Percentiles rank a stretch among this genome's conserved stretches.
These are phyloP conservation scores for Phaedon cochleariae DNA, from an alignment of 2,888 invertebrate species.

Conservation along the genomic window DNA sequence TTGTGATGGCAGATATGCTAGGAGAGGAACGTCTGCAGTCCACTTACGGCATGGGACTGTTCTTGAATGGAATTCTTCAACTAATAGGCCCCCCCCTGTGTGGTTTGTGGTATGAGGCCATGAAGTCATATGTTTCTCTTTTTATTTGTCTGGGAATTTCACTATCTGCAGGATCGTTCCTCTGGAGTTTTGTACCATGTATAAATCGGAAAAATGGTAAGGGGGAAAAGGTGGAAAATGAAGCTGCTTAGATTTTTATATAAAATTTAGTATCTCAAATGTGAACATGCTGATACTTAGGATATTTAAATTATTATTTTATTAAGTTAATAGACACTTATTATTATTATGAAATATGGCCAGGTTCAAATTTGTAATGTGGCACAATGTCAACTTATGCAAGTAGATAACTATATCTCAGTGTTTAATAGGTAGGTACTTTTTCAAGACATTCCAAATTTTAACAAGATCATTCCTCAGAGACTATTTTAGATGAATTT, in stretches of 20 bases:
- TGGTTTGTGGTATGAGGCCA: conserved; percentile 72
- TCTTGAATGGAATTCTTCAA: conserved; percentile 84
- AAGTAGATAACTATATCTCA: no score
- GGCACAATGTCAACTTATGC: no score
- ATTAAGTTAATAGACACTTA: no score
- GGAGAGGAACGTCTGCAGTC: conserved; percentile 86
- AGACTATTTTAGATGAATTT: no score
- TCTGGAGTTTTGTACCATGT: conserved; percentile 81
- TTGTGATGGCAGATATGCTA: conserved; percentile 88
- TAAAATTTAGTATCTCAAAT: not conserved
- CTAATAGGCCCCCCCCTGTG: conserved; percentile 85
- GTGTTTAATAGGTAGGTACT: no score
- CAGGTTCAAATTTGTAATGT: no score
- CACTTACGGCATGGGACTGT: conserved; percentile 85
- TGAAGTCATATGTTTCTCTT: conserved; percentile 74
- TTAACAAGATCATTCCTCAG: no score
- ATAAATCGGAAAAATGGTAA: conserved; percentile 61
- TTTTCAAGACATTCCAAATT: no score
- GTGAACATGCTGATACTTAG: not conserved
- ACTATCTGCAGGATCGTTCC: conserved; percentile 73
- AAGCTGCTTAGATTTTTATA: not conserved
- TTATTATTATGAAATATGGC: no score
- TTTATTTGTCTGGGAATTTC: conserved; percentile 79
- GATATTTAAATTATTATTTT: no score
- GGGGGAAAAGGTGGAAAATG: conserved; percentile 4